phyloP scores from a whole-genome alignment of 2,113 vertebrate species.

The Emydocephalus ijimae region DNA sequence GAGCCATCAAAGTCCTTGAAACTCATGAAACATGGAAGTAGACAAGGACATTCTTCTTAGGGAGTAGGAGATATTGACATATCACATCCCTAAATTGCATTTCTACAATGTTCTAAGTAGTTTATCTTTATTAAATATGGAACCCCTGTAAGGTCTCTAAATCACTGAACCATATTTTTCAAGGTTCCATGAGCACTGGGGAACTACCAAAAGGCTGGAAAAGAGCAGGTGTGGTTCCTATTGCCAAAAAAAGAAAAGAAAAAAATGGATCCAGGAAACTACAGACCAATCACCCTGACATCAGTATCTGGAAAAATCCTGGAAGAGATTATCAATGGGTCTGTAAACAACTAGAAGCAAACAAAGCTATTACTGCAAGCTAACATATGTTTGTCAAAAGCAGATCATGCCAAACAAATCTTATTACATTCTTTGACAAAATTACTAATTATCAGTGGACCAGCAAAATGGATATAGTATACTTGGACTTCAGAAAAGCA shows the following conservation, averaged over 20 bases:
- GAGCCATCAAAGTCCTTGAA: background rate
- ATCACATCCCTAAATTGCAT: background rate
- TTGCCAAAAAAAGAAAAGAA: background rate
- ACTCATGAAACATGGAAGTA: background rate
- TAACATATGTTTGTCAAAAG: no score
- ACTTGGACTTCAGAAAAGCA: no score
- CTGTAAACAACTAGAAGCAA: no score
- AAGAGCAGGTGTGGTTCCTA: background rate
- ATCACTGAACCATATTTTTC: background rate
- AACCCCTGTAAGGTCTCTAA: background rate
- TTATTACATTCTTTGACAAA: no score
- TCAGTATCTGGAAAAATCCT: no score
- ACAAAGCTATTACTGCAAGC: no score
- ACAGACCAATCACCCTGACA: no score
- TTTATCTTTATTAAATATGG: background rate
- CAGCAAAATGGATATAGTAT: no score
- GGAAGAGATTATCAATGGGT: no score
- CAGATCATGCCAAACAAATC: no score
- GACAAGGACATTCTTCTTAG: background rate
- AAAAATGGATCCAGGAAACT: background rate
- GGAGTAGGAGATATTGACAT: background rate
- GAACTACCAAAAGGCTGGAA: background rate
- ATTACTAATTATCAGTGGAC: no score
- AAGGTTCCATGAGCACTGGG: background rate
- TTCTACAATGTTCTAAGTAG: background rate